Conservation (phyloP, 2,113 vertebrate species). For the Amblyopsis rosae region DNA sequence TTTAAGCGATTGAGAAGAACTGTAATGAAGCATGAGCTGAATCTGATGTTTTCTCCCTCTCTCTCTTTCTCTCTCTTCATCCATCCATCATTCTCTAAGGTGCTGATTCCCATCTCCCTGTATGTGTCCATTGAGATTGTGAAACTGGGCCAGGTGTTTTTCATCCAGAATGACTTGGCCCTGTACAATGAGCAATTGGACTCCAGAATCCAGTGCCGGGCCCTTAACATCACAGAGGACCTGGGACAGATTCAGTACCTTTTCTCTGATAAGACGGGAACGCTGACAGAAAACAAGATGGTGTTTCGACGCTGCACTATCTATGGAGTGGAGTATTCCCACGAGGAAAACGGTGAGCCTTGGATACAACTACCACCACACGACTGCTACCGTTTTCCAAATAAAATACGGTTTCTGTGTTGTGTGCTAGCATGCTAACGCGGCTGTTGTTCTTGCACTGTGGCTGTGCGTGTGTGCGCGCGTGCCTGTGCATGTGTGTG, state of each 20-base stretch:
- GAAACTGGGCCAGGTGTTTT: constrained; percentile 92
- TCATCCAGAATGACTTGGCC: constrained; percentile 90
- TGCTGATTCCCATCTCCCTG: constrained; percentile 94
- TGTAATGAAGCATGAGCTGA: too few species aligned
- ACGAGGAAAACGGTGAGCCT: constrained; percentile 87
- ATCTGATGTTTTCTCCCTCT: background rate
- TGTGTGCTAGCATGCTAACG: background rate
- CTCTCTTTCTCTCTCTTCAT: too few species aligned
- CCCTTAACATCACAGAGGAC: constrained; percentile 93
- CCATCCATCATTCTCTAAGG: constrained; percentile 72
- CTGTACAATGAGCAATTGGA: constrained; percentile 85
- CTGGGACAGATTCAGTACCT: constrained; percentile 93
- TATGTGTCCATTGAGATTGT: constrained; percentile 97
- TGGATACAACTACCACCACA: background rate
- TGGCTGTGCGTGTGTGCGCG: background rate
- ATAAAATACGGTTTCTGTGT: too few species aligned
- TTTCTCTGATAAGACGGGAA: constrained; percentile 97
- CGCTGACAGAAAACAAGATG: constrained; percentile 97
- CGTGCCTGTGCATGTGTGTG: too few species aligned
- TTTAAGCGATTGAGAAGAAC: too few species aligned
- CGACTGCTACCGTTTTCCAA: too few species aligned
- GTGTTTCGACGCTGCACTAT: constrained; percentile 92
- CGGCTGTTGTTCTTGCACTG: background rate
- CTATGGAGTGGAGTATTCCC: constrained; percentile 90
- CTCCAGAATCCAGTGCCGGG: constrained; percentile 86